Conservation (phyloP, 1,140 invertebrate genomes). For the Drosophila nikananu region DNA sequence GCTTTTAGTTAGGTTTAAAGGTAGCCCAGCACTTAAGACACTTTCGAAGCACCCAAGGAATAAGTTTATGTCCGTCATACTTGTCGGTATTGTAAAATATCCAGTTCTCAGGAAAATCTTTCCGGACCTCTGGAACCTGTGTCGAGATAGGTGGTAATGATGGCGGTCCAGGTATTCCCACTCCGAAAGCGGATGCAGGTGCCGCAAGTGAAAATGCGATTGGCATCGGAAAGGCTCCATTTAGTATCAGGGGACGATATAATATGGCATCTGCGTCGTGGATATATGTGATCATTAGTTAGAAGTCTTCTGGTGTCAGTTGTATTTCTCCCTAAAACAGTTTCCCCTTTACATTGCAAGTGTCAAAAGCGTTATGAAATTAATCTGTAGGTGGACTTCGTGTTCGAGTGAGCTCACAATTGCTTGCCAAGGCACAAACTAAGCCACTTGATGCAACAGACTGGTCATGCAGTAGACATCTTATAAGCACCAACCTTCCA, state of each 20-base stretch:
- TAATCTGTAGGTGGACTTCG: background rate
- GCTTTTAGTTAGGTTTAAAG: background rate
- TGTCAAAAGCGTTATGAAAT: background rate
- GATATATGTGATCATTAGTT: slow-evolving; percentile 12
- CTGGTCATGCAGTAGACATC: slow-evolving; percentile 20
- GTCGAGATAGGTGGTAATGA: background rate
- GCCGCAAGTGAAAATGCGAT: slow-evolving; percentile 24
- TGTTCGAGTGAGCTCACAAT: background rate
- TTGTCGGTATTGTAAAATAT: slow-evolving; percentile 51
- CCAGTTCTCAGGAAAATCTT: slow-evolving; percentile 60
- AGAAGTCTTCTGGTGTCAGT: background rate
- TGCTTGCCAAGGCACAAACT: background rate
- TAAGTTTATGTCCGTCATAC: slow-evolving; percentile 31
- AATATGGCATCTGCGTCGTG: background rate
- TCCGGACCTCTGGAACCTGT: slow-evolving; percentile 22
- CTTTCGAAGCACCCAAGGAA: background rate
- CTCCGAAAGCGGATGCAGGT: background rate
- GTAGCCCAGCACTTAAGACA: background rate
- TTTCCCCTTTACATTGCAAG: too few species aligned
- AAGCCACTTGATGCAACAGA: background rate
- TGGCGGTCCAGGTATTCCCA: background rate
- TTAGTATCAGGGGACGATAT: background rate
- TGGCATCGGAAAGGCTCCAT: slow-evolving; percentile 15
- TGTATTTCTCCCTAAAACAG: background rate
- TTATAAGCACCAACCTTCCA: slow-evolving; percentile 52